Evolutionary conservation across 1,140 invertebrate species (phyloP).

Genomic region (Heterodera carotae): DNA sequence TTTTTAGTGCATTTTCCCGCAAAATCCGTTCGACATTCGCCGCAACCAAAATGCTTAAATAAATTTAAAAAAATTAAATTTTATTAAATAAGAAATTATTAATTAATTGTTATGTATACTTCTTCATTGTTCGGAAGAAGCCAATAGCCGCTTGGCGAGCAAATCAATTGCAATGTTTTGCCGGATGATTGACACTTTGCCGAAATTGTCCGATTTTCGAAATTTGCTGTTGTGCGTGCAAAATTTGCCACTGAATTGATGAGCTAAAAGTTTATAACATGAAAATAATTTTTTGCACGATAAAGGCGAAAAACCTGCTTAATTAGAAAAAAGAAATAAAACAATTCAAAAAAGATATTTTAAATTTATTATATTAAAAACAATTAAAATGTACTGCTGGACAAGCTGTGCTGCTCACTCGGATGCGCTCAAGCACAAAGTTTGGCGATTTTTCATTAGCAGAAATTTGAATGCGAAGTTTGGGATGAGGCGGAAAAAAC

Average conservation of each 20-base stretch:
- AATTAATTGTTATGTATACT: not conserved
- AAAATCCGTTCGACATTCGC: not conserved
- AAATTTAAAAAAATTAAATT: not conserved
- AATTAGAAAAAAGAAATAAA: too few species aligned
- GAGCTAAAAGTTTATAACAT: too few species aligned
- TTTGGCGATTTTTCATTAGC: not conserved
- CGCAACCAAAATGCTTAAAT: not conserved
- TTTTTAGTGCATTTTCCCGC: not conserved
- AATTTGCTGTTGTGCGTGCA: not conserved
- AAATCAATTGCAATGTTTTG: not conserved
- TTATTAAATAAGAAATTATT: not conserved
- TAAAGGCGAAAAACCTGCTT: too few species aligned
- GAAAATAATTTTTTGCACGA: too few species aligned
- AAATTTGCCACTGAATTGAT: not conserved
- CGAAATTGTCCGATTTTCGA: constrained; percentile 1
- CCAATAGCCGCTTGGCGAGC: not conserved
- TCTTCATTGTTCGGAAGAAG: not conserved
- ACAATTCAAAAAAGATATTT: too few species aligned
- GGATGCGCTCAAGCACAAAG: not conserved
- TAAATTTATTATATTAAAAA: too few species aligned
- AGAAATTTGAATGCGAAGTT: not conserved
- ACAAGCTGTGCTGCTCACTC: not conserved
- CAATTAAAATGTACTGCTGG: not conserved
- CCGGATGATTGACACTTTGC: not conserved
- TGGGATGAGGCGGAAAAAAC: not conserved